phyloP scores from a whole-genome alignment of 2,797 vertebrate genomes.

The Salmo trutta region DNA sequence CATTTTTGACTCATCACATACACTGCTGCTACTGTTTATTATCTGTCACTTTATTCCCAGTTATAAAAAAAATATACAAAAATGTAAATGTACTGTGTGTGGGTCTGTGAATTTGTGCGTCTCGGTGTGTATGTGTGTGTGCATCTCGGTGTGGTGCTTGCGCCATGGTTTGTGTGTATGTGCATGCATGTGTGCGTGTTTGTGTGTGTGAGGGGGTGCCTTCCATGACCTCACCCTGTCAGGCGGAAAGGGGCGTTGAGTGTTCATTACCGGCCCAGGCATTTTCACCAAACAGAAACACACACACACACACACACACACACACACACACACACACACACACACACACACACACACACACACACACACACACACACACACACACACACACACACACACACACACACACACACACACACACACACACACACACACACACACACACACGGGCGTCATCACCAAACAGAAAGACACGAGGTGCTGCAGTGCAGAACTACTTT shows the following conservation, averaged over 20 bases:
- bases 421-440: conserved; percentile 43
- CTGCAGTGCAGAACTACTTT: conserved; percentile 60
- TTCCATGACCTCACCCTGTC: conserved; percentile 2
- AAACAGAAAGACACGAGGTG: conserved; percentile 51
- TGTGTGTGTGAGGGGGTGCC: background rate
- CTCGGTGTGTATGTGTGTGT: too few species aligned
- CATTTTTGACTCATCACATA: too few species aligned
- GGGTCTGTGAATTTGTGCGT: too few species aligned
- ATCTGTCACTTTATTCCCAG: too few species aligned
- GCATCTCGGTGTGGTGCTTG: too few species aligned
- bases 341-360: conserved; percentile 48
- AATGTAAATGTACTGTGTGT: too few species aligned
- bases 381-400: conserved; percentile 55
- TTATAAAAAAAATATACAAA: too few species aligned
- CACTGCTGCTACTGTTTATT: too few species aligned
- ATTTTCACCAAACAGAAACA: background rate
- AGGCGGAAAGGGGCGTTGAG: background rate
- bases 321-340: conserved; percentile 37
- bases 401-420: too few species aligned
- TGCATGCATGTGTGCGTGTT: background rate
- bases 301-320: background rate
- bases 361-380: conserved; percentile 33
- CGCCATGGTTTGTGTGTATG: background rate
- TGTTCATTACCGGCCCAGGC: background rate
- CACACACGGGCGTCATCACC: conserved; percentile 60